phyloP scores from a whole-genome alignment of 2,113 vertebrate species.

The Spea bombifrons region DNA sequence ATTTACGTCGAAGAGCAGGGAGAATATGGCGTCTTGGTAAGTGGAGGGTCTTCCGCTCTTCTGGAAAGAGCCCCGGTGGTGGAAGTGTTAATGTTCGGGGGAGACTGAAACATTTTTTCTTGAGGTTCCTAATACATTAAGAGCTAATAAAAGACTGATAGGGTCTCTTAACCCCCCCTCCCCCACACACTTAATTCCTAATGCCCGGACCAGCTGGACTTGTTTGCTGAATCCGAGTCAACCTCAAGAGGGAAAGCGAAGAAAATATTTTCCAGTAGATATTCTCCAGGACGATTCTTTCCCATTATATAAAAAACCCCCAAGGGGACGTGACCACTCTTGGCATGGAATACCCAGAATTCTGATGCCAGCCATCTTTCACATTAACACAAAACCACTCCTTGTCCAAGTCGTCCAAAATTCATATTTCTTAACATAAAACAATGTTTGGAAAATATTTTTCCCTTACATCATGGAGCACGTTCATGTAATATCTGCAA shows the following conservation, averaged over 20 bases:
- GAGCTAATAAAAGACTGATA: background rate
- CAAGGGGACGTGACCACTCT: background rate
- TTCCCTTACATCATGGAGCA: too few species aligned
- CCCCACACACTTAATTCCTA: conserved; percentile 15
- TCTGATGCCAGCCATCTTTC: conserved; percentile 23
- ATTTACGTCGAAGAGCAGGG: too few species aligned
- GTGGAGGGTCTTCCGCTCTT: too few species aligned
- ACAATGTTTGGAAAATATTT: background rate
- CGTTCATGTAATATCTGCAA: too few species aligned
- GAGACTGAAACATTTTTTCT: too few species aligned
- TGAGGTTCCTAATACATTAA: background rate
- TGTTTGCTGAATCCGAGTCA: conserved; percentile 17
- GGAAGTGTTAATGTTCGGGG: too few species aligned
- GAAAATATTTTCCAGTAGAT: conserved; percentile 9
- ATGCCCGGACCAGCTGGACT: conserved; percentile 23
- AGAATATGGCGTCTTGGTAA: too few species aligned
- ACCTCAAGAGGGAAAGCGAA: background rate
- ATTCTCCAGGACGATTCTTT: background rate
- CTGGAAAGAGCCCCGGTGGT: background rate
- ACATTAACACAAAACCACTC: background rate
- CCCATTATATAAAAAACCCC: background rate
- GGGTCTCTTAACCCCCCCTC: conserved; percentile 21
- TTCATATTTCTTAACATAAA: background rate
- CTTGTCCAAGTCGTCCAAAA: background rate
- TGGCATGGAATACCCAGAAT: conserved; percentile 33